Evolutionary conservation across 2,888 invertebrate species (phyloP), one percentile per base, ranked within the genome.

Genomic region (Elmis aenea): DNA sequence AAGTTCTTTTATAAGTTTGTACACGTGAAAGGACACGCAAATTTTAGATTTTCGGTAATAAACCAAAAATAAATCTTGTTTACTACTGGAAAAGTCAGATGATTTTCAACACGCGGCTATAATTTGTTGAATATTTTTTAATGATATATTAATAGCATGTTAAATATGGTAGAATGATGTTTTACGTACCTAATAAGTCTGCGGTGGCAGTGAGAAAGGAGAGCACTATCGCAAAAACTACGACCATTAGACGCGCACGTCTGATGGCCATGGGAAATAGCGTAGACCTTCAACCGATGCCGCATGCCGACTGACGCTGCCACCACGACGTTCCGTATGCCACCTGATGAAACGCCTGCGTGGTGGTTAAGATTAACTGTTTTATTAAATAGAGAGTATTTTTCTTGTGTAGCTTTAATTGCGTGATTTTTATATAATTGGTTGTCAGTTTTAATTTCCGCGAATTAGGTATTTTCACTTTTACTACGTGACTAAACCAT

Each of bases 211-310:
- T 42, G 27, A 50, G 34, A 20, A 51, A 33, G 16, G 50, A 42
- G 9, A 50, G 38, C 45, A 51, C 48, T 37, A 51, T 46, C 29
- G 52, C 38, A 18, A 52, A 37, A 44, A 51, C 45, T 26, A 48
- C 52, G 51, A 43, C 44, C 37, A 38, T 34, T 36, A 42, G 48
- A 46, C 54, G 50, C 52, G 52, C 55, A 50, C 52, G 46, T 51
- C 51, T 48, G 41, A 50, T 49, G 43, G 50, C 58, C 58, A 58
- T 58, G 34, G 38, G 34, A 38, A 42, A 5, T 6, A 34, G 34
- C 34, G 34, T 40, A 30, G 33, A 36, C 29, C 24, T 40, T 38
- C 37, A 40, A 21, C 30, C 39, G 35, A 40, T 27, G 37, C 44
- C 39, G 36, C 44, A 44, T 44, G 44, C 44, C 44, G 40, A 44